Evolutionary conservation across 2,888 invertebrate genomes (phyloP).

Genomic region (Drosophila seclusa): DNA sequence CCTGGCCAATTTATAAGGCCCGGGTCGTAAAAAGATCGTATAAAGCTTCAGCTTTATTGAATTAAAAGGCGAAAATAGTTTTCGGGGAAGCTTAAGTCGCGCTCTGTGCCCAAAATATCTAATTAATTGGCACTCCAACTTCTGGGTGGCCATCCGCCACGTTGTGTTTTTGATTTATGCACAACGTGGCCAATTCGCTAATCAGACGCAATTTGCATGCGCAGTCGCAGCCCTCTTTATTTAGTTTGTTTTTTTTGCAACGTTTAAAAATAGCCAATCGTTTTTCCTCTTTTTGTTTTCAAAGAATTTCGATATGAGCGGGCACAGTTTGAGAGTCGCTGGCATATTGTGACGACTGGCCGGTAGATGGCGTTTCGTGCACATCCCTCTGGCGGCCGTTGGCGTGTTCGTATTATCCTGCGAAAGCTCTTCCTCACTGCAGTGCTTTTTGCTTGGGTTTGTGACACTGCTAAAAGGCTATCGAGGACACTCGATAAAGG

Average conservation of each 20-base stretch:
- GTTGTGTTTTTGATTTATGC: slow-evolving; percentile 70
- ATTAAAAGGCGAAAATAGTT: slow-evolving; percentile 69
- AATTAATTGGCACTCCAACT: slow-evolving; percentile 70
- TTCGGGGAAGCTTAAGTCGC: slow-evolving; percentile 52
- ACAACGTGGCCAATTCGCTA: slow-evolving; percentile 59
- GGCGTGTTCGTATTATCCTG: slow-evolving; percentile 23
- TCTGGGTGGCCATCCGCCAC: slow-evolving; percentile 70
- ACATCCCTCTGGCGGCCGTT: slow-evolving; percentile 22
- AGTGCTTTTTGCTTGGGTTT: not conserved
- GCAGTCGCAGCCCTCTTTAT: slow-evolving; percentile 29
- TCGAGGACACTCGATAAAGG: slow-evolving; percentile 16
- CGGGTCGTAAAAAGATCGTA: slow-evolving; percentile 73
- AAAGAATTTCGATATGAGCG: slow-evolving; percentile 14
- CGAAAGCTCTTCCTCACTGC: not conserved
- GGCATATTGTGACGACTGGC: slow-evolving; percentile 3
- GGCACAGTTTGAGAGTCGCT: slow-evolving; percentile 46
- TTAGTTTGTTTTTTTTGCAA: slow-evolving; percentile 46
- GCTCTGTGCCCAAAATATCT: slow-evolving; percentile 70
- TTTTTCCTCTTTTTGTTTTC: slow-evolving; percentile 6
- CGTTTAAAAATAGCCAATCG: slow-evolving; percentile 52
- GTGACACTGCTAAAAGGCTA: slow-evolving; percentile 21
- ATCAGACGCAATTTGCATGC: slow-evolving; percentile 74
- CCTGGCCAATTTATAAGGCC: slow-evolving; percentile 65
- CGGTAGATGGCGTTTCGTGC: slow-evolving; percentile 39
- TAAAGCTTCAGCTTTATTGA: slow-evolving; percentile 54